Evolutionary conservation across 2,113 vertebrate genomes (phyloP).

Genomic region (Gambusia holbrooki): DNA sequence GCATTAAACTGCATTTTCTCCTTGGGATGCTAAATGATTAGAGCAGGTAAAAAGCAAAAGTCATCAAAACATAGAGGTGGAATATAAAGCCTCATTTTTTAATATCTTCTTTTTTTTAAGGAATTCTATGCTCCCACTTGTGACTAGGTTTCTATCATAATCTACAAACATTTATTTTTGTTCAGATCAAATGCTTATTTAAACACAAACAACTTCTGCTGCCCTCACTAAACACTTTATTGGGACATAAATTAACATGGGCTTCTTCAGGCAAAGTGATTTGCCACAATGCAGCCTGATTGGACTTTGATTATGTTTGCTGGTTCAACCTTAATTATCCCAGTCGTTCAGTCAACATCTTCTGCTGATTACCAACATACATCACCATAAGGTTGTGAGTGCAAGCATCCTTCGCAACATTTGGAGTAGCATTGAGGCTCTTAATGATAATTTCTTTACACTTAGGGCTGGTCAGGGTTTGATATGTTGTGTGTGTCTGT

Average conservation of each 20-base stretch:
- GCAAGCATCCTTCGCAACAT: conserved; percentile 21
- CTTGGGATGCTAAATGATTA: no score
- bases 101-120: no score
- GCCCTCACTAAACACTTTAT: conserved; percentile 19
- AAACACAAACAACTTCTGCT: neutral
- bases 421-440: conserved; percentile 50
- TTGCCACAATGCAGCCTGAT: conserved; percentile 64
- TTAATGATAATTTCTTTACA: conserved; percentile 52
- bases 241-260: conserved; percentile 22
- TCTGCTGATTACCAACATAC: conserved; percentile 50
- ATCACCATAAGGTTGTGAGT: conserved; percentile 25
- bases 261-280: conserved; percentile 32
- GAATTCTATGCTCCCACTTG: neutral
- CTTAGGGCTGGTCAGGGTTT: conserved; percentile 43
- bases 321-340: conserved; percentile 62
- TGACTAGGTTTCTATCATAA: neutral
- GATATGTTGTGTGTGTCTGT: conserved; percentile 35
- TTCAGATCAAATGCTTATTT: conserved; percentile 2
- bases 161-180: neutral
- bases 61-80: no score
- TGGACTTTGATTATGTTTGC: conserved; percentile 68
- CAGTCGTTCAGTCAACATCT: conserved; percentile 40
- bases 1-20: no score
- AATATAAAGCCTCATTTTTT: no score
- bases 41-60: no score